Conservation (phyloP, 1,140 invertebrate species). For the Zophobas morio region DNA sequence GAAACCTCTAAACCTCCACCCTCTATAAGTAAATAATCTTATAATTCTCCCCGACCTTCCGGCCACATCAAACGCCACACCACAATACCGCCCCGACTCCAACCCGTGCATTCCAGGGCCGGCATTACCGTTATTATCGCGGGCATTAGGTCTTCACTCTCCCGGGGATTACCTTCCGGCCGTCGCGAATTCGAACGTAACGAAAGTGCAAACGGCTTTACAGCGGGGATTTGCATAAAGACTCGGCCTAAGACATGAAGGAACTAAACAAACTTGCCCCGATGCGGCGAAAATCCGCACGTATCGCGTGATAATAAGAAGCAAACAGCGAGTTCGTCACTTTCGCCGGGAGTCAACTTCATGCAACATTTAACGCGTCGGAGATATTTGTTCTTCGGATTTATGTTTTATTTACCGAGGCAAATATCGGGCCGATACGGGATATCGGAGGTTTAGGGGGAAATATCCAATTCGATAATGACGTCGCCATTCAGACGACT, state of each 20-base stretch:
- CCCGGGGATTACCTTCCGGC: background rate
- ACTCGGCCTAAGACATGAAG: background rate
- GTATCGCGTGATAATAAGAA: conserved; percentile 9
- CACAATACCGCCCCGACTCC: too few species aligned
- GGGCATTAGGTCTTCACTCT: too few species aligned
- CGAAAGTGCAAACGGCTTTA: background rate
- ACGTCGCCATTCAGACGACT: conserved; percentile 28
- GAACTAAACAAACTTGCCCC: background rate
- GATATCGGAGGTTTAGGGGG: too few species aligned
- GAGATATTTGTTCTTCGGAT: conserved; percentile 5
- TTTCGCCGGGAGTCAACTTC: background rate
- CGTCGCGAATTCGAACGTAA: background rate
- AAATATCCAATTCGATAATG: conserved; percentile 8
- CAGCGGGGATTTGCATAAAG: background rate
- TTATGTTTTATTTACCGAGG: conserved; percentile 14
- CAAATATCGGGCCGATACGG: background rate
- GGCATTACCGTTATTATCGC: too few species aligned
- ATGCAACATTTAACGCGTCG: conserved; percentile 14
- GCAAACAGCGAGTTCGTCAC: conserved; percentile 12
- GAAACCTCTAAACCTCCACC: too few species aligned
- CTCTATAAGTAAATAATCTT: too few species aligned
- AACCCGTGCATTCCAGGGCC: too few species aligned
- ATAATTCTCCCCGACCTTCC: too few species aligned
- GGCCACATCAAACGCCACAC: too few species aligned
- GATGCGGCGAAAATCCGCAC: background rate